Evolutionary conservation across 2,888 invertebrate genomes (phyloP).

Genomic region (Glyphotaelius pellucidus): DNA sequence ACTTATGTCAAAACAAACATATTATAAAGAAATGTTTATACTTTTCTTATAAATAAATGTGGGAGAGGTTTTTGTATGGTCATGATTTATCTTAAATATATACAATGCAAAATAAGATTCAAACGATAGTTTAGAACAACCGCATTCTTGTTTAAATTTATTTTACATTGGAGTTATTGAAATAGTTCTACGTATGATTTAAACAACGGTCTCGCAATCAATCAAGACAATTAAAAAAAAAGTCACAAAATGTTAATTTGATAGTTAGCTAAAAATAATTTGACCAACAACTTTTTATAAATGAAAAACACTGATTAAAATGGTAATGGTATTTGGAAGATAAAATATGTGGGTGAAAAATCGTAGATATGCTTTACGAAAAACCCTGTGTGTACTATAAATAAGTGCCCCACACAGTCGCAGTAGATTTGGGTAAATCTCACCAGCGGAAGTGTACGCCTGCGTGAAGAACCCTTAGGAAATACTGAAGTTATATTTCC

Average conservation of each 20-base stretch:
- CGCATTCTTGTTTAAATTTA: not conserved
- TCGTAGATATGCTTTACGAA: not conserved
- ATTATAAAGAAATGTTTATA: constrained; percentile 10
- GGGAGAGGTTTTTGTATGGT: constrained; percentile 9
- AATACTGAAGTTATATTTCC: constrained; percentile 4
- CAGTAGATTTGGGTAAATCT: not conserved
- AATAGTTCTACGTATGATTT: not conserved
- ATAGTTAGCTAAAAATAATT: not conserved
- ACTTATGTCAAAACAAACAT: not conserved
- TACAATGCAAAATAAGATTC: not conserved
- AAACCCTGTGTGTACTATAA: constrained; percentile 25
- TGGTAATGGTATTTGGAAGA: not conserved
- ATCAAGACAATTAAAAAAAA: not conserved
- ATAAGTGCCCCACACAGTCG: not conserved
- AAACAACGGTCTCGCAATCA: not conserved
- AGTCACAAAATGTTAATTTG: not conserved
- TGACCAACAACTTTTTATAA: not conserved
- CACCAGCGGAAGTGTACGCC: not conserved
- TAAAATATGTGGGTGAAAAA: not conserved
- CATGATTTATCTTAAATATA: constrained; percentile 2
- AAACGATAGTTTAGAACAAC: not conserved
- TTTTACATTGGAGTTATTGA: not conserved
- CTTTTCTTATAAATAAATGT: constrained; percentile 42
- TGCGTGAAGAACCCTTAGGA: not conserved
- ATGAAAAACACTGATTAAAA: not conserved